Evolutionary conservation across 2,797 vertebrate species (phyloP).

Genomic region (Muscicapa striata): DNA sequence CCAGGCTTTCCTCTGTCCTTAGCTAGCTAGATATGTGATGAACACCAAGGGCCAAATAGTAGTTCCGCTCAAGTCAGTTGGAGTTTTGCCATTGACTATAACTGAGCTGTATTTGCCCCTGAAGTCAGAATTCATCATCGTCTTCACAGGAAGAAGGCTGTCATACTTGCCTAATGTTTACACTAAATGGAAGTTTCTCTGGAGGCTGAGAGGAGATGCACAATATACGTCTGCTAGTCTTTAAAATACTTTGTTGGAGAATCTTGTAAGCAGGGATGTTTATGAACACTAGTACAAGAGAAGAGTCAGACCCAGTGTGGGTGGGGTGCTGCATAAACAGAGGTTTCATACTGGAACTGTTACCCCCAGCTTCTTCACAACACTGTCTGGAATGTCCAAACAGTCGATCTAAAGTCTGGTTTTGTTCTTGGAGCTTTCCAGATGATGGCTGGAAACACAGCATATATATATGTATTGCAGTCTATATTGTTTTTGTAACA

Average conservation of each 20-base stretch:
- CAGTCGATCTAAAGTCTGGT: not conserved
- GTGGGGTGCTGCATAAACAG: not conserved
- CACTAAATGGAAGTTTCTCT: constrained; percentile 23
- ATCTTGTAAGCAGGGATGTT: not conserved
- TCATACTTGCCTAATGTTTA: constrained; percentile 25
- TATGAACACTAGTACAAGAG: not conserved
- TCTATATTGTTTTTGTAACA: not conserved
- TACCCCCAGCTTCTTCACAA: not conserved
- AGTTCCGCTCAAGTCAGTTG: constrained; percentile 30
- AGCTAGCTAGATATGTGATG: not conserved
- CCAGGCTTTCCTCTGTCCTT: constrained; percentile 31
- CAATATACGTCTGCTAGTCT: not conserved
- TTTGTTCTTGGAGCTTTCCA: not conserved
- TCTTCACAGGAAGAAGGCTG: constrained; percentile 35
- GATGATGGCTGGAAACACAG: not conserved
- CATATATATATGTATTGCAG: not conserved
- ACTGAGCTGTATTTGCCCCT: not conserved
- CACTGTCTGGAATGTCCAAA: not conserved
- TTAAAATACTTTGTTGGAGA: not conserved
- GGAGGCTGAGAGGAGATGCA: not conserved
- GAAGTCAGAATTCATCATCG: constrained; percentile 2
- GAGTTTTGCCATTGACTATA: constrained; percentile 19
- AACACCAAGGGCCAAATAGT: constrained; percentile 12
- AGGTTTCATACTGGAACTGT: not conserved
- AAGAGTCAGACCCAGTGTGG: not conserved